phyloP scores from a whole-genome alignment of 1,140 invertebrate genomes.

The Dryas iulia region DNA sequence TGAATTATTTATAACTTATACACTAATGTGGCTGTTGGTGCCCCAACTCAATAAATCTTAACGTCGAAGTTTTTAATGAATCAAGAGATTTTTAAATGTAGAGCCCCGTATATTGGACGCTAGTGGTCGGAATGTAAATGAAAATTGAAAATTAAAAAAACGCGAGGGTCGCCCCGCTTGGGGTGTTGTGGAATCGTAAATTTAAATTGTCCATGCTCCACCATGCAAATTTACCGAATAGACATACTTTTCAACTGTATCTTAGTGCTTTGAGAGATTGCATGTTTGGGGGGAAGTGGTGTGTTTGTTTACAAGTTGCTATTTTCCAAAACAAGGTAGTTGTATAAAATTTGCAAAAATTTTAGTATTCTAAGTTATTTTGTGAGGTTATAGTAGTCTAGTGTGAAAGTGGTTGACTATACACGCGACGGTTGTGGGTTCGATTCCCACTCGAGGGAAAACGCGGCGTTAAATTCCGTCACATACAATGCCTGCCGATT shows the following conservation, averaged over 20 bases:
- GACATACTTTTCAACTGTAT: constrained; percentile 59
- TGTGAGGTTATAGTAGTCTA: too few species aligned
- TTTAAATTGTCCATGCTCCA: constrained; percentile 76
- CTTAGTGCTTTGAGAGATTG: constrained; percentile 34
- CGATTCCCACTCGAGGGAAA: too few species aligned
- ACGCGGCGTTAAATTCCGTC: too few species aligned
- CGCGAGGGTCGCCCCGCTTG: constrained; percentile 63
- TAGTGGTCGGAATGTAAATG: constrained; percentile 75
- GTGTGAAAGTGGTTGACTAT: too few species aligned
- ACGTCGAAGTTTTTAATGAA: constrained; percentile 43
- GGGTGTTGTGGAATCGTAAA: constrained; percentile 71
- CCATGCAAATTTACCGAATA: constrained; percentile 73
- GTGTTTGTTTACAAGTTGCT: neutral
- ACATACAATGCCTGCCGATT: too few species aligned
- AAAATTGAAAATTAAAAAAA: constrained; percentile 80
- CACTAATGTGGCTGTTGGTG: constrained; percentile 12
- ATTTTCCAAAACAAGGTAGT: too few species aligned
- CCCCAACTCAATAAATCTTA: constrained; percentile 37
- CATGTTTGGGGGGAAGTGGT: constrained; percentile 2
- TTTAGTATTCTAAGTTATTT: too few species aligned
- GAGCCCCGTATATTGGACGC: constrained; percentile 38
- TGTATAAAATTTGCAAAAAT: too few species aligned
- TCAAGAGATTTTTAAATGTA: constrained; percentile 32
- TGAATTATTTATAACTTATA: constrained; percentile 20
- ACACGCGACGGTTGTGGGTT: too few species aligned